Base-by-base conservation (phyloP, 2,888 invertebrate species). In the Thereva nobilitata region DNA sequence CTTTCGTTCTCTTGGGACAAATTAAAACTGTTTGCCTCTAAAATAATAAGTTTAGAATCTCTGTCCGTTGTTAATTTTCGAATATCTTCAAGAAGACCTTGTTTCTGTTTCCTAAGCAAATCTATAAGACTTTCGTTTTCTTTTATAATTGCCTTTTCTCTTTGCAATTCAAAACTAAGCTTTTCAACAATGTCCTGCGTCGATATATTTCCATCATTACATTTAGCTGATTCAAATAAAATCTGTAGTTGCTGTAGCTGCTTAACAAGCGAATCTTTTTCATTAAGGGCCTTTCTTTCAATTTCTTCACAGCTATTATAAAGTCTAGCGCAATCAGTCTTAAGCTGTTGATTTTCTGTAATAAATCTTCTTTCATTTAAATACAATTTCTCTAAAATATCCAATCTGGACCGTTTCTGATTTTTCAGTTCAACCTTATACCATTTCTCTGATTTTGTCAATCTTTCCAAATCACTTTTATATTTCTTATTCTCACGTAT, bases 361-460 rank as follows among this genome's bases (percentile, higher is more conserved):
- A 79, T 75, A 50, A 75, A 80, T n/a, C 76, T 78, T 0, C 80
- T 72, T 59, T 80, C 80, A 66, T 79, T 78, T 0, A 76, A 72
- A 68, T 80, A 80, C 9, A 80, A 71, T 3, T 77, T 77, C 63
- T 80, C 80, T 0, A 80, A 68, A 0, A 77, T 76, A 53, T 78
- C 78, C 12, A 80, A 70, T 0, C 79, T 73, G 4, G 72, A 75
- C 7, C 74, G 74, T 56, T 79, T 79, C 49, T 80, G 80, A 4
- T 73, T 70, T 23, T 74, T 75, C 2, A 80, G 59, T 52, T 80
- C 80, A 50, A 75, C 74, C 54, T 78, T 80, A 70, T 80, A 80
- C 80, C 80, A 80, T 66, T 76, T 76, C 55, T 80, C 80, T 3
- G 80, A 80, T 56, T 78, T 79, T 35, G 71, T 74, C 0, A 78